Conservation (phyloP, 2,888 invertebrate genomes). For the Euplexia lucipara region DNA sequence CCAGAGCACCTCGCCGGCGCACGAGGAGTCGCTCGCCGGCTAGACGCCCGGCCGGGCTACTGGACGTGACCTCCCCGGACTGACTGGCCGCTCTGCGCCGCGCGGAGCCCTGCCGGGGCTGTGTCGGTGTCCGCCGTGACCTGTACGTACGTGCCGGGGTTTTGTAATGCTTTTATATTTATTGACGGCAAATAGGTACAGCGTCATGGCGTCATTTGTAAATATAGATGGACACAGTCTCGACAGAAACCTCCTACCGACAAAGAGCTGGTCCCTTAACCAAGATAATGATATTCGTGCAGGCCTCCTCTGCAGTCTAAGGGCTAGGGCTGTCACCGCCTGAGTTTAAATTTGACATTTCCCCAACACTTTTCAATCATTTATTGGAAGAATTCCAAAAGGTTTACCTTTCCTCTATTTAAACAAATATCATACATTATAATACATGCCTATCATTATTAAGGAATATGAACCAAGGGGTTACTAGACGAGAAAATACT, state of each 20-base stretch:
- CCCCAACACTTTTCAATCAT: too few species aligned
- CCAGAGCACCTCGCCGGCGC: constrained; percentile 17
- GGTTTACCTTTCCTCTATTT: too few species aligned
- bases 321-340: too few species aligned
- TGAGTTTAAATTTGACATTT: too few species aligned
- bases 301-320: constrained; percentile 1
- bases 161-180: constrained; percentile 39
- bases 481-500: too few species aligned
- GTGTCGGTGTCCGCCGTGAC: constrained; percentile 7
- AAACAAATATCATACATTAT: too few species aligned
- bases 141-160: constrained; percentile 22
- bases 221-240: constrained; percentile 16
- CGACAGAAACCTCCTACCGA: constrained; percentile 2
- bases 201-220: constrained; percentile 20
- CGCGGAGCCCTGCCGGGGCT: constrained; percentile 5
- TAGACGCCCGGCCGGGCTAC: constrained; percentile 16
- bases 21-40: constrained; percentile 31
- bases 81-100: constrained; percentile 6
- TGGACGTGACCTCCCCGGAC: constrained; percentile 4
- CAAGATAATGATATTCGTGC: constrained; percentile 21
- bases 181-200: constrained; percentile 15
- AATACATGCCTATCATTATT: too few species aligned
- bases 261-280: constrained; percentile 8
- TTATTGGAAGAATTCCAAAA: too few species aligned
- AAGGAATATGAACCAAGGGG: too few species aligned